Evolutionary conservation across 2,113 vertebrate species (phyloP), one percentile per base, ranked within the genome.

Genomic region (Chrysochloris asiatica): DNA sequence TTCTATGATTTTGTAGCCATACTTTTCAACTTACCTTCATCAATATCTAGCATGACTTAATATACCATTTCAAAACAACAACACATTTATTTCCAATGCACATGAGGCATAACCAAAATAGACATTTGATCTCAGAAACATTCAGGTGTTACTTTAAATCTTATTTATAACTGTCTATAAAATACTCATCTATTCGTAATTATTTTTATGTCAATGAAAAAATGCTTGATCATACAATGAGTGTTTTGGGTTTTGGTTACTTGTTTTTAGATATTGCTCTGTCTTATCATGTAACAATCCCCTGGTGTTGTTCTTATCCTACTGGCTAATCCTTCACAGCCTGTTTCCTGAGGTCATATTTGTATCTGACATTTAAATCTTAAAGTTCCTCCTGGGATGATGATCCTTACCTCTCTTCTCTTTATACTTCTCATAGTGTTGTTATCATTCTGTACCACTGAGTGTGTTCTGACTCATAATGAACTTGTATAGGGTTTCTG

Each of bases 241-340:
- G n/a, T n/a, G n/a, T n/a, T n/a, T n/a, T n/a, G n/a, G n/a, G n/a
- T n/a, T n/a, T n/a, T n/a, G n/a, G n/a, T n/a, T n/a, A n/a, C n/a
- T n/a, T n/a, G n/a, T n/a, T n/a, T n/a, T n/a, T n/a, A n/a, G n/a
- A n/a, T n/a, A n/a, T n/a, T n/a, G n/a, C n/a, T 56, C 16, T 41
- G 0, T 11, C 0, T 69, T 4, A 45, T 63, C 10, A 13, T 3
- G 10, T 36, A n/a, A 71, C 8, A 75, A 3, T 16, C 10, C 41
- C 14, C 9, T 9, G 17, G 2, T 30, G 1, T 52, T 41, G 71
- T 3, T 77, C 8, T 22, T 65, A 2, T 4, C 1, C 38, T 0
- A 1, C 0, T 36, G n/a, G 8, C 4, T 45, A 4, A 1, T 54
- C n/a, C 22, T 59, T n/a, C 52, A 85, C n/a, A 83, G 10, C 2